Evolutionary conservation across 2,888 invertebrate genomes (phyloP).

Genomic region (Meloe dianella): DNA sequence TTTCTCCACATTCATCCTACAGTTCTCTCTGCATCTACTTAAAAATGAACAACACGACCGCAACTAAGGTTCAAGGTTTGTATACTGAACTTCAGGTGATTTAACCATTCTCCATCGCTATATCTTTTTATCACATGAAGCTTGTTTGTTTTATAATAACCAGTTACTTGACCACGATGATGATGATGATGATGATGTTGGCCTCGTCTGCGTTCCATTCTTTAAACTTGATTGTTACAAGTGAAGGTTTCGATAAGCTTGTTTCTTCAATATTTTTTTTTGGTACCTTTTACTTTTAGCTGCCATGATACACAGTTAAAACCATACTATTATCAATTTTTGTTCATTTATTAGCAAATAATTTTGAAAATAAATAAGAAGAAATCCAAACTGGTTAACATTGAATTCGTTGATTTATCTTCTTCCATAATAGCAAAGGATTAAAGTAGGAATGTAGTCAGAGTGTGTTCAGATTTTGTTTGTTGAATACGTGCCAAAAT

Average conservation of each 20-base stretch:
- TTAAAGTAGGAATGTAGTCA: constrained; percentile 2
- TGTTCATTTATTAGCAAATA: background rate
- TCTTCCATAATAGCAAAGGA: background rate
- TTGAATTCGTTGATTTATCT: constrained; percentile 2
- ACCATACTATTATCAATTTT: background rate
- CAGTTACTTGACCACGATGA: constrained; percentile 32
- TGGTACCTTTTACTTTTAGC: background rate
- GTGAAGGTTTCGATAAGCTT: constrained; percentile 21
- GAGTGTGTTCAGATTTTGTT: constrained; percentile 8
- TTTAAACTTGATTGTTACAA: constrained; percentile 24
- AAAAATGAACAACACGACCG: constrained; percentile 19
- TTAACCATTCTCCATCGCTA: constrained; percentile 20
- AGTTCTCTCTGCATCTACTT: background rate
- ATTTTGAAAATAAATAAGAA: background rate
- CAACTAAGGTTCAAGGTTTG: constrained; percentile 39
- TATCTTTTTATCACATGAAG: constrained; percentile 8
- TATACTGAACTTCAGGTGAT: constrained; percentile 41
- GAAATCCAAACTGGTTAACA: constrained; percentile 3
- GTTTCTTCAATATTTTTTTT: background rate
- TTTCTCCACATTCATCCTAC: constrained; percentile 5
- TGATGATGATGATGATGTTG: constrained; percentile 17
- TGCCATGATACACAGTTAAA: background rate
- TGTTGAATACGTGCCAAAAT: constrained; percentile 13
- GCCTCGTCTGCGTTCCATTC: constrained; percentile 32
- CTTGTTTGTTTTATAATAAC: constrained; percentile 29